Base-by-base conservation (phyloP, 2,888 invertebrate genomes). In the Eremobia ochroleuca region DNA sequence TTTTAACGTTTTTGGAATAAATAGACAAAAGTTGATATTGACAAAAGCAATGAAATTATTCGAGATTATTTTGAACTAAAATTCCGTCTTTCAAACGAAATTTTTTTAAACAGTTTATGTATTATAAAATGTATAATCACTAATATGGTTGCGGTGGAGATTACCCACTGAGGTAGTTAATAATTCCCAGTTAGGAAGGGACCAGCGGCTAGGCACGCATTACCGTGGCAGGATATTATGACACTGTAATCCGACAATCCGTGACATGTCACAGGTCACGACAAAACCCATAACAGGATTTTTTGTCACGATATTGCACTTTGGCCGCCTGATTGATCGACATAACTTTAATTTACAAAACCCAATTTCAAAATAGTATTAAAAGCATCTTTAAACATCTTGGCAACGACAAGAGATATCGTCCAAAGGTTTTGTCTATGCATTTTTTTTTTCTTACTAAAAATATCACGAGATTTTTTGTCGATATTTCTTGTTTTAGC, bases 331-430 rank as follows among this genome's bases (percentile, higher is more conserved):
- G 64, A 61, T 67, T 79, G 82, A 72, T 65, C 28, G 68, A 67
- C 78, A 67, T 77, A 72, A 61, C 59, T 80, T 73, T 78, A 49
- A 73, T 72, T 78, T 61, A 76, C 85, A 85, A 85, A 85, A 85
- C 86, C 85, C 85, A 75, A 74, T 73, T 85, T 76, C 46, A 40
- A 69, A 75, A 55, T 66, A 43, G 18, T 66, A 37, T 25, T 25
- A 37, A 8, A 31, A 64, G 62, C 55, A 49, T 79, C 49, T 61
- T 46, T 18, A 52, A 71, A 49, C 64, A 74, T 49, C 71, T 64
- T 28, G 0, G 15, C 9, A 43, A 76, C 68, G 15, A 65, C 71
- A 74, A 80, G 68, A 77, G 28, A 73, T 86, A 75, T 82, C 79
- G 77, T 52, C 85, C 40, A 59, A 81, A 58, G 1, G 62, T 70